phyloP scores from a whole-genome alignment of 2,113 vertebrate genomes.

The Ochotona princeps region DNA sequence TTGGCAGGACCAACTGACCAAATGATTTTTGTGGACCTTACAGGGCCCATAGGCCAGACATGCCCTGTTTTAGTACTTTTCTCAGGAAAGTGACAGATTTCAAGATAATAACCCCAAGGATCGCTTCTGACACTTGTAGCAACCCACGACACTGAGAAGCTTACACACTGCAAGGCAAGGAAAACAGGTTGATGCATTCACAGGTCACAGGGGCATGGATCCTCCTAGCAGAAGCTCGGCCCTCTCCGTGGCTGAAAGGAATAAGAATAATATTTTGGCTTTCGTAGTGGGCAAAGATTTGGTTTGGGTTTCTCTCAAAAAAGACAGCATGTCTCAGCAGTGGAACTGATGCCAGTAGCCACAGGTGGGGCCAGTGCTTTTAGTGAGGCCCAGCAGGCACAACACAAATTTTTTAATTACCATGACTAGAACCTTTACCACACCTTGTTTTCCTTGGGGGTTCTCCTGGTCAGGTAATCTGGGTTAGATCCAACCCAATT shows the following conservation, averaged over 20 bases:
- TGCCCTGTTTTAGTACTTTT: background rate
- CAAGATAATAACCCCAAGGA: background rate
- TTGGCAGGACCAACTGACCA: no score
- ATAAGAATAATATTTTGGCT: slow-evolving; percentile 76
- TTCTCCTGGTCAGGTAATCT: slow-evolving; percentile 76
- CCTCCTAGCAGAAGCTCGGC: slow-evolving; percentile 52
- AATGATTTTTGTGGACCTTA: no score
- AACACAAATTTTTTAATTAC: slow-evolving; percentile 74
- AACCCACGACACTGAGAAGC: background rate
- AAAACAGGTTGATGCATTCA: slow-evolving; percentile 65
- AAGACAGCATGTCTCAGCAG: slow-evolving; percentile 78
- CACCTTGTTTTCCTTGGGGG: slow-evolving; percentile 76
- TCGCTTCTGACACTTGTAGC: background rate
- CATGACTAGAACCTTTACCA: slow-evolving; percentile 73
- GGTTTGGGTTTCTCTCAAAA: slow-evolving; percentile 77
- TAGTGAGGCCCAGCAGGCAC: slow-evolving; percentile 59
- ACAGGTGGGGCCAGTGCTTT: slow-evolving; percentile 73
- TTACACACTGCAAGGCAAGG: background rate
- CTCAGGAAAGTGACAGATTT: slow-evolving; percentile 12
- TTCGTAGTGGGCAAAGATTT: slow-evolving; percentile 72
- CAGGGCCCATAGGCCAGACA: no score
- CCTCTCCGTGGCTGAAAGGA: slow-evolving; percentile 68
- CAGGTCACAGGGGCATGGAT: slow-evolving; percentile 50
- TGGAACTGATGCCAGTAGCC: slow-evolving; percentile 74
- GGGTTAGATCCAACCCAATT: slow-evolving; percentile 71